phyloP scores from a whole-genome alignment of 2,113 vertebrate genomes.

The Mesoclemmys tuberculata region DNA sequence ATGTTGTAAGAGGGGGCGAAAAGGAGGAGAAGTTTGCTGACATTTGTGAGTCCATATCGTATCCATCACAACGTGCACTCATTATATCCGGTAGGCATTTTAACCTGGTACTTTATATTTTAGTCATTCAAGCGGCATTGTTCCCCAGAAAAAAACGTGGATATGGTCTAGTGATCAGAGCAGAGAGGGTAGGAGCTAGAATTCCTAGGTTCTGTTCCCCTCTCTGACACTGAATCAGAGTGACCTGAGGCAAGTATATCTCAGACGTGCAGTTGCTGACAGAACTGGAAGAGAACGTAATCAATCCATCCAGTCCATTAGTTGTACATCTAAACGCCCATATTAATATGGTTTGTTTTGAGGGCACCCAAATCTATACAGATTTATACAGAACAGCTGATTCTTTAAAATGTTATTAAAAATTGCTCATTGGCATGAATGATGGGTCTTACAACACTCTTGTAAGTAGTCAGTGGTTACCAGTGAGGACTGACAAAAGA shows the following conservation, averaged over 20 bases:
- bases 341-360: neutral
- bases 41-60: fast-evolving
- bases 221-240: neutral
- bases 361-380: fast-evolving
- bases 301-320: neutral
- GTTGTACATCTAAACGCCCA: neutral
- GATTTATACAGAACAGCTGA: neutral
- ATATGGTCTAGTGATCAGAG: neutral
- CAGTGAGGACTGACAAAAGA: neutral
- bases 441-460: neutral
- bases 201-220: neutral
- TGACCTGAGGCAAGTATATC: fast-evolving
- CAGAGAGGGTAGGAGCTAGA: neutral
- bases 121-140: neutral
- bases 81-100: neutral
- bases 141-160: neutral
- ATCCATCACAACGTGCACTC: neutral
- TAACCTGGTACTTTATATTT: neutral
- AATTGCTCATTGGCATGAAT: neutral
- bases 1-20: neutral
- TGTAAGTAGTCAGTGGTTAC: neutral
- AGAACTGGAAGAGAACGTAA: neutral
- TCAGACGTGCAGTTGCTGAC: fast-evolving
- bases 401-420: neutral
- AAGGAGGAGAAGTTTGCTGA: neutral